A percentile compares a stretch with the other conserved stretches of the same genome.
Conservation (phyloP, 2,113 vertebrate species). For the Grus americana region DNA sequence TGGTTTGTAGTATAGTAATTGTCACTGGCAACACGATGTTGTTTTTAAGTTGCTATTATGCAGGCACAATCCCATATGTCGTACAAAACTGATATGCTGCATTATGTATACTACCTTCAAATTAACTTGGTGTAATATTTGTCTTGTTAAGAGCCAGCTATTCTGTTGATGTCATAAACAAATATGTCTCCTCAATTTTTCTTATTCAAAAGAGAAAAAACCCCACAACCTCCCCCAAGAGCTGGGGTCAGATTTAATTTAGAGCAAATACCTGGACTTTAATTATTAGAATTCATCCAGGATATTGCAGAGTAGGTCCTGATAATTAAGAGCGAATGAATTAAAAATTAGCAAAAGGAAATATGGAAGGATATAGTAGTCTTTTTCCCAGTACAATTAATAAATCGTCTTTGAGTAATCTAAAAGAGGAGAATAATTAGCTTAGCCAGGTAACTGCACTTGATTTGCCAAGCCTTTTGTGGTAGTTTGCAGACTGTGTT, state of each 20-base stretch:
- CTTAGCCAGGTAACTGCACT: neutral
- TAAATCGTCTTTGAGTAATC: neutral
- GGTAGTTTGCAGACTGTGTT: neutral
- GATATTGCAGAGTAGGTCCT: neutral
- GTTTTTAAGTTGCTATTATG: neutral
- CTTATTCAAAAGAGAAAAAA: neutral
- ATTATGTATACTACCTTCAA: slow-evolving; percentile 13
- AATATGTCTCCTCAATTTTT: neutral
- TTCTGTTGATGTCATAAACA: neutral
- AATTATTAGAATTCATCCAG: neutral
- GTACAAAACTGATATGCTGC: neutral
- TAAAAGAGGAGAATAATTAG: neutral
- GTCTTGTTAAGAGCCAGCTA: slow-evolving; percentile 1
- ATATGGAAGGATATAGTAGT: neutral
- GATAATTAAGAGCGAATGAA: neutral
- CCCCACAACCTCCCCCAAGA: neutral
- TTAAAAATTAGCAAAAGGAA: neutral
- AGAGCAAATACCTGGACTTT: neutral
- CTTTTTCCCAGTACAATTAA: neutral
- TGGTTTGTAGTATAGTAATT: neutral
- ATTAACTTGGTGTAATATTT: slow-evolving; percentile 40
- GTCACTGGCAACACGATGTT: neutral
- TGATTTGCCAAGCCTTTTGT: neutral
- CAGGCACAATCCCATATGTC: neutral
- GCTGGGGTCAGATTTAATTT: slow-evolving; percentile 16